Base-by-base conservation (phyloP, 2,113 vertebrate species). In the Eonycteris spelaea region DNA sequence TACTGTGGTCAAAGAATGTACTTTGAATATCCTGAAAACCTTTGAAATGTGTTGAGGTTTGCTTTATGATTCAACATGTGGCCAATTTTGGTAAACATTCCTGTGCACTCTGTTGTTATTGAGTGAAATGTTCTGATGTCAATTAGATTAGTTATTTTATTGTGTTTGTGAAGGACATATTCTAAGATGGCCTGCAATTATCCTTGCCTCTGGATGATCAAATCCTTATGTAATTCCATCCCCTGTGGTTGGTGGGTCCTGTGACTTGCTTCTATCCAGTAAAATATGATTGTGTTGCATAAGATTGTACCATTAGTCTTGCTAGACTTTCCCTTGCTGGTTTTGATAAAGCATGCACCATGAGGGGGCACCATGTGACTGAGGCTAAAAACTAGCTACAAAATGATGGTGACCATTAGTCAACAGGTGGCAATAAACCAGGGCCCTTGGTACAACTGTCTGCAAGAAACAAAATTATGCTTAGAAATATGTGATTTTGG, bases 21-120 rank as follows among this genome's bases (percentile, higher is more conserved):
- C 21, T 95, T 91, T 84, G 89, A 95, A 61, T 78, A 51, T 51
- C 57, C 57, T 79, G 35, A 35, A 88, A 94, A 53, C 13, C 77
- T 75, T 79, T 95, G 43, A 84, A 95, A 84, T 85, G n/a, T 91
- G 71, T 79, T 68, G 55, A 74, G n/a, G 86, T 90, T 77, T 87
- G 18, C 38, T 85, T 75, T 93, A 79, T 16, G 18, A 74, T 48
- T 4, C 21, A 61, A 35, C n/a, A 28, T 74, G 61, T 22, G 35
- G 57, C 78, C 63, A 59, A 7, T 90, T 78, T 90, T 63, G 24
- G 30, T 65, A 40, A 91, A 26, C 19, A 26, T 79, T 33, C 18
- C 61, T 22, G 71, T 24, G 5, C 1, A 35, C 28, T 92, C n/a
- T 40, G 9, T 71, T 89, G 65, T 75, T 55, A 28, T 59, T 91